Conservation (phyloP, 2,797 vertebrate species). For the Agapornis canus region DNA sequence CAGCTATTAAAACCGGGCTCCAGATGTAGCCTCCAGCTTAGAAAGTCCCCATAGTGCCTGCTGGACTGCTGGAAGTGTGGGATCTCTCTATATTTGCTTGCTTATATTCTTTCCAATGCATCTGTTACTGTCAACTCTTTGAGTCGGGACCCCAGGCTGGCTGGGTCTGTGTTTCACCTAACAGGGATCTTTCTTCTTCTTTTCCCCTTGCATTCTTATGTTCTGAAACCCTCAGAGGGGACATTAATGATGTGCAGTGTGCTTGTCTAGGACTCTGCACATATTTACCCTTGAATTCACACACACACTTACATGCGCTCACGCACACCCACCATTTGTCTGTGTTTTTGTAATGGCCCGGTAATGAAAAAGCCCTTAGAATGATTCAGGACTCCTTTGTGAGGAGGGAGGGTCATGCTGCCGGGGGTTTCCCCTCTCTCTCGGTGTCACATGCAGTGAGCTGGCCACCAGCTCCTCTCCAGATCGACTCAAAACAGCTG, state of each 20-base stretch:
- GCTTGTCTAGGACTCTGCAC: neutral
- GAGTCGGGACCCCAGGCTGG: neutral
- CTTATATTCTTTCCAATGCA: neutral
- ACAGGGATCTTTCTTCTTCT: neutral
- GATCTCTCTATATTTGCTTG: neutral
- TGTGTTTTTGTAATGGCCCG: neutral
- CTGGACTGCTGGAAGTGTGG: neutral
- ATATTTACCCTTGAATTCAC: neutral
- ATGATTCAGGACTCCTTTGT: neutral
- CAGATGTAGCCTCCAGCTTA: slow-evolving; percentile 10
- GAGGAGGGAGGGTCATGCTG: neutral
- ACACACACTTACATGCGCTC: neutral
- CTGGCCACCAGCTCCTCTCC: neutral
- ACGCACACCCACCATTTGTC: neutral
- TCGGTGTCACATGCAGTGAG: neutral
- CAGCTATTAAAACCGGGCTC: neutral
- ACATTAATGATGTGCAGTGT: neutral
- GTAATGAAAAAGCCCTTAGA: neutral
- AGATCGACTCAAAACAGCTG: slow-evolving; percentile 31
- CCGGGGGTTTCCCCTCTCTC: neutral
- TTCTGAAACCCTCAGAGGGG: neutral
- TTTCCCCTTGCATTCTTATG: neutral
- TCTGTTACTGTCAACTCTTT: neutral
- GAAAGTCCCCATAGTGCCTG: neutral
- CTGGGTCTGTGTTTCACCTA: neutral